phyloP scores from a whole-genome alignment of 2,113 vertebrate genomes.

The Albula goreensis region DNA sequence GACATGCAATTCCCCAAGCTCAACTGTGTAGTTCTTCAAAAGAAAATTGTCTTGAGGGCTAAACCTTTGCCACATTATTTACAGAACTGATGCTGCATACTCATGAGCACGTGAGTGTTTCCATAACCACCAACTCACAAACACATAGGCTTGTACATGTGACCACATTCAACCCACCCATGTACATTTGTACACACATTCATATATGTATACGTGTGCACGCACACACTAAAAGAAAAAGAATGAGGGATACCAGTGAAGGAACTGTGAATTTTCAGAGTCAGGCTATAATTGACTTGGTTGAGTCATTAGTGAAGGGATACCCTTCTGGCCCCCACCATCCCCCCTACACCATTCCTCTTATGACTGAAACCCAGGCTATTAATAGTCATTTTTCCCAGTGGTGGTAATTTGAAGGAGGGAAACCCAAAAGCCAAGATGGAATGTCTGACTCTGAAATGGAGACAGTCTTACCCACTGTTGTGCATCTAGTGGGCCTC shows the following conservation, averaged over 20 bases:
- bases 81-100: too few species aligned
- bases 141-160: background rate
- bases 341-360: background rate
- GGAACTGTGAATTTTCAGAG: constrained; percentile 12
- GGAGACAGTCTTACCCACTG: background rate
- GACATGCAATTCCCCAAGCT: background rate
- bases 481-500: background rate
- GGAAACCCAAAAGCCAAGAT: background rate
- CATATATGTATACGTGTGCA: background rate
- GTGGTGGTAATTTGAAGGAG: background rate
- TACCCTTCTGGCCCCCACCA: constrained; percentile 19
- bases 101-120: too few species aligned
- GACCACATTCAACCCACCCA: background rate
- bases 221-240: background rate
- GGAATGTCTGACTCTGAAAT: constrained; percentile 1
- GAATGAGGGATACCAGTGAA: background rate
- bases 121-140: too few species aligned
- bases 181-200: background rate
- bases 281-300: constrained; percentile 31
- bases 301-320: constrained; percentile 37
- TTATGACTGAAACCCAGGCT: background rate
- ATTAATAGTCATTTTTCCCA: constrained; percentile 40
- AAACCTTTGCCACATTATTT: background rate
- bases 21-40: background rate
- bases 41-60: background rate